Evolutionary conservation across 2,888 invertebrate genomes (phyloP).

Genomic region (Amiota mariae): DNA sequence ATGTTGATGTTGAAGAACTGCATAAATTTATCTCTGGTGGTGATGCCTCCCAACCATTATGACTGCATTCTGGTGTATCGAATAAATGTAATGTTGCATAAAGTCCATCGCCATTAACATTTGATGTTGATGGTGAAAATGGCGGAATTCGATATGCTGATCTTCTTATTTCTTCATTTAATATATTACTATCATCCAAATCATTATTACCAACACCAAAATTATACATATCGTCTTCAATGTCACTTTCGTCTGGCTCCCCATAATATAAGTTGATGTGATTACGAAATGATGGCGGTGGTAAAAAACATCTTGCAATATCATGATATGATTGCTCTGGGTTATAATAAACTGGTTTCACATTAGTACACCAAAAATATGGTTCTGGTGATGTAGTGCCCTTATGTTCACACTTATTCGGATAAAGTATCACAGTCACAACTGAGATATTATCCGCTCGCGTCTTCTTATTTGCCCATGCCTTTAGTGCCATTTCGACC

Average conservation of each 20-base stretch:
- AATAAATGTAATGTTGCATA: too few relatives aligned
- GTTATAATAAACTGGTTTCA: not conserved
- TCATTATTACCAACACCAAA: too few relatives aligned
- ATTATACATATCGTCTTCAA: too few relatives aligned
- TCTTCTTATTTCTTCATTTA: too few relatives aligned
- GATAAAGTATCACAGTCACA: constrained; percentile 90
- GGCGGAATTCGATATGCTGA: too few relatives aligned
- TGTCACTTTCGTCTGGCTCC: too few relatives aligned
- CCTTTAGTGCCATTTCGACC: constrained; percentile 86
- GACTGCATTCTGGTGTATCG: not conserved
- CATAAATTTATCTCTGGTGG: too few relatives aligned
- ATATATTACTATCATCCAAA: too few relatives aligned
- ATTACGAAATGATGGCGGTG: constrained; percentile 51
- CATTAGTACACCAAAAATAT: constrained; percentile 54
- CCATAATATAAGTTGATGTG: too few relatives aligned
- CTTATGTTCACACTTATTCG: constrained; percentile 61
- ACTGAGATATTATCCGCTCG: constrained; percentile 98
- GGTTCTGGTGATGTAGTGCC: not conserved
- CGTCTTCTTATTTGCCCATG: constrained; percentile 89
- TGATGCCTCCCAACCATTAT: not conserved
- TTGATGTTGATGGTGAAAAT: too few relatives aligned
- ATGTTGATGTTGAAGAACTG: too few relatives aligned
- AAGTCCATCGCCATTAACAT: too few relatives aligned
- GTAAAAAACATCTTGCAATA: constrained; percentile 65
- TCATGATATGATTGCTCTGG: constrained; percentile 60